Percentiles rank a stretch among this genome's conserved stretches.
These are phyloP conservation scores for Colistium nudipinnis DNA, from an alignment of 2,113 vertebrate genomes.

Conservation along the genomic window DNA sequence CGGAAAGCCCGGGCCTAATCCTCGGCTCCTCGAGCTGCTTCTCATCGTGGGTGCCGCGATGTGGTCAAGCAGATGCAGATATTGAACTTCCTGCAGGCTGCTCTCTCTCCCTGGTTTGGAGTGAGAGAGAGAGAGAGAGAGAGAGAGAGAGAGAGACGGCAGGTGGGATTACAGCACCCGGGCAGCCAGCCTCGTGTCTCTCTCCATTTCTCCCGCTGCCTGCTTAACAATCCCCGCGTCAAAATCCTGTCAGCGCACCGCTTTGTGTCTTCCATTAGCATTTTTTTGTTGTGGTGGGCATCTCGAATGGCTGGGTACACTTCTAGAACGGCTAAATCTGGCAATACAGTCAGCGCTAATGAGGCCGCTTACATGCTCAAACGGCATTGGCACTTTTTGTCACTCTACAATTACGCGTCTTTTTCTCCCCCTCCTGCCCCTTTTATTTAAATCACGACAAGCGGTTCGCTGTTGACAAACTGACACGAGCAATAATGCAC, in stretches of 20 bases:
- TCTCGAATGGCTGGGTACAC: slow-evolving; percentile 65
- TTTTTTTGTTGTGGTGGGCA: slow-evolving; percentile 80
- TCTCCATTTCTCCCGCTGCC: slow-evolving; percentile 35
- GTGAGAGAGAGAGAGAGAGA: too few relatives aligned
- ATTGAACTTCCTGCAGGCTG: slow-evolving; percentile 61
- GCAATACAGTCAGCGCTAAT: slow-evolving; percentile 70
- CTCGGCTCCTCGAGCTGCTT: slow-evolving; percentile 40
- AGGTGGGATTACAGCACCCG: slow-evolving; percentile 71
- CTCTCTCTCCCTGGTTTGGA: slow-evolving; percentile 23
- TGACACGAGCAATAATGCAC: slow-evolving; percentile 8
- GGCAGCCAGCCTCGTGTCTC: slow-evolving; percentile 44
- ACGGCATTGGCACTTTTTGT: slow-evolving; percentile 55
- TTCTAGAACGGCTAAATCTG: slow-evolving; percentile 58
- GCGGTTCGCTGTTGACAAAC: slow-evolving; percentile 39
- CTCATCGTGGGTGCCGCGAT: slow-evolving; percentile 54
- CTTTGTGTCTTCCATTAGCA: slow-evolving; percentile 75
- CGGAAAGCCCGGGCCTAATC: slow-evolving; percentile 58
- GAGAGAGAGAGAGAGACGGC: too few relatives aligned
- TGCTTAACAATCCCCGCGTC: slow-evolving; percentile 73
- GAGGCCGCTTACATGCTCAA: slow-evolving; percentile 56
- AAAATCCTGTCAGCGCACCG: slow-evolving; percentile 75
- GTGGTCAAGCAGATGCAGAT: slow-evolving; percentile 76
- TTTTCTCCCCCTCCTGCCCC: slow-evolving; percentile 25
- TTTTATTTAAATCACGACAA: slow-evolving; percentile 21
- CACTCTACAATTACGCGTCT: slow-evolving; percentile 29